Base-by-base conservation (phyloP, 92 coral and sea anemone genomes). In the Pocillopora meandrina region DNA sequence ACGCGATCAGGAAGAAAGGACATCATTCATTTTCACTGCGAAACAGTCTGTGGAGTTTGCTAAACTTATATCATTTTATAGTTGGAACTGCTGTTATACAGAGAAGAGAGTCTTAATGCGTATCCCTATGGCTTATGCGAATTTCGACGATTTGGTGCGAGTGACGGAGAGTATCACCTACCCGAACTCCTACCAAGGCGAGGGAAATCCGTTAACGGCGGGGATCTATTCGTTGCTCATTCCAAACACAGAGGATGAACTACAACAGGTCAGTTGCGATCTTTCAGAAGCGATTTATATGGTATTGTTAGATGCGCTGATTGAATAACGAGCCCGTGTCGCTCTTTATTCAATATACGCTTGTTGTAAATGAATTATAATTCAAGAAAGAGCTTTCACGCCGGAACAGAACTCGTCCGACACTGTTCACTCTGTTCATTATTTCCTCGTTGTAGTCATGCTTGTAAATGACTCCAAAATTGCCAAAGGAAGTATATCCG, bases 201-300 rank as follows among this genome's bases (percentile, higher is more conserved):
- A 87, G 72, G 93, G 82, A 21, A 85, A 86, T 57, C 90, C 93
- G 14, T 66, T 93, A 13, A 82, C 92, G 59, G 89, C 94, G 18
- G 94, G 96, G 69, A 88, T 93, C 59, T 93, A 93, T 63, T 93
- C 96, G 26, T 72, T 93, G 42, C 89, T 90, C 79, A 91, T 93
- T 76, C 90, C 96, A 26, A 84, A 82, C 61, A 92, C 86, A 7
- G 94, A 93, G 26, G 96, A 90, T 15, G 96, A 93, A 71, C 87
- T 93, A 12, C 91, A 90, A 31, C 96, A 93, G 94, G 96, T 93
- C 26, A 77, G 89, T 52, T 15, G 21, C 12, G 31, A 21, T n/a
- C 62, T 58, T 18, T 35, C 20, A 58, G 1, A 35, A 81, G 12
- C n/a, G 18, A 58, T 13, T 71, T 42, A 3, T 42, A 42, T 34